phyloP scores from a whole-genome alignment of 2,797 vertebrate species.

The Cirrhinus mrigala region DNA sequence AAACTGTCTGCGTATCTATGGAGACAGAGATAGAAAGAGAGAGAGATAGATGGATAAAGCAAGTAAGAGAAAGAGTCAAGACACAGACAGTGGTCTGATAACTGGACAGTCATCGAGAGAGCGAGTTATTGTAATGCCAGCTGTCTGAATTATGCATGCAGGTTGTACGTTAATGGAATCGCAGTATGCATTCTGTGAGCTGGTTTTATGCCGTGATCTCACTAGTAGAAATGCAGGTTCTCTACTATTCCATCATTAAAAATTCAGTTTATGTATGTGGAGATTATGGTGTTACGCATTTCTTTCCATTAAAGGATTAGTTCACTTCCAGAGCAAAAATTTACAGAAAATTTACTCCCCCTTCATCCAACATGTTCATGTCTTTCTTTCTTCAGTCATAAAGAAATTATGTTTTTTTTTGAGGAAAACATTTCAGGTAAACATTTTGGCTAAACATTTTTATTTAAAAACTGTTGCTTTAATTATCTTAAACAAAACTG shows the following conservation, averaged over 20 bases:
- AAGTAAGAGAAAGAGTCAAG: constrained; percentile 33
- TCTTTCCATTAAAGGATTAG: constrained; percentile 3
- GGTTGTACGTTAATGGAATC: constrained; percentile 56
- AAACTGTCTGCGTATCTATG: constrained; percentile 66
- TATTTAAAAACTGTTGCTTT: no score
- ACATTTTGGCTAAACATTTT: no score
- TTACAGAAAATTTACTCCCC: no score
- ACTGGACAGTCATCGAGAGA: constrained; percentile 52
- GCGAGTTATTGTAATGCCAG: constrained; percentile 62
- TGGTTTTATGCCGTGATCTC: constrained; percentile 20
- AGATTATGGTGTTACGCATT: constrained; percentile 4
- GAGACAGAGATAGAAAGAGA: constrained; percentile 51
- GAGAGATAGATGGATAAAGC: constrained; percentile 42
- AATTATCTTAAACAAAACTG: no score
- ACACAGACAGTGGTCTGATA: constrained; percentile 56
- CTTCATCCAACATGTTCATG: no score
- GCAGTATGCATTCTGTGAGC: constrained; percentile 16
- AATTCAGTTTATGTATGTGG: background rate
- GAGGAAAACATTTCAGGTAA: no score
- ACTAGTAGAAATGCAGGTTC: constrained; percentile 10
- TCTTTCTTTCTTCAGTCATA: no score
- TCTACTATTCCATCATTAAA: constrained; percentile 13
- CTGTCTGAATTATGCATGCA: constrained; percentile 70
- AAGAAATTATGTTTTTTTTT: no score
- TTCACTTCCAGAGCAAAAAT: no score